Conservation (phyloP, 2,797 vertebrate genomes). For the Austrolebias charrua region DNA sequence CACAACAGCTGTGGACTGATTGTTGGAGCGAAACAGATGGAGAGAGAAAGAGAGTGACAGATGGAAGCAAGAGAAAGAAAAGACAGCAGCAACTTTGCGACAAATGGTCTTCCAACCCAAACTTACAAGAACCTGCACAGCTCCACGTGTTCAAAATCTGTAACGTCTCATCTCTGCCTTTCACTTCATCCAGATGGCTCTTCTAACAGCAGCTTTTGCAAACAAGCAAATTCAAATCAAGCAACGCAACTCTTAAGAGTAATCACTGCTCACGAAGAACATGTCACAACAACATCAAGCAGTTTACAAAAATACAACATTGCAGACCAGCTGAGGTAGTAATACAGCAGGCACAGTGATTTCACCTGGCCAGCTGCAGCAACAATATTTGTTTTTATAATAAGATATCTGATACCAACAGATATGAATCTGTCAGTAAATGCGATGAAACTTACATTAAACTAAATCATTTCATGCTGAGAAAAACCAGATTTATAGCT, state of each 20-base stretch:
- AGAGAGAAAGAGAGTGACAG: conserved; percentile 11
- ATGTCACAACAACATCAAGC: not conserved
- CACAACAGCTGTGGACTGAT: conserved; percentile 14
- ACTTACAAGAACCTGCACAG: conserved; percentile 9
- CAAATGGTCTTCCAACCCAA: conserved; percentile 19
- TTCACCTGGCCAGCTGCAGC: not conserved
- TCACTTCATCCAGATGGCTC: not conserved
- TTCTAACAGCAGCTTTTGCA: not conserved
- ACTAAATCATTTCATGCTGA: too few relatives aligned
- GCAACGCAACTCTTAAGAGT: not conserved
- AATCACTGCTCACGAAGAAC: not conserved
- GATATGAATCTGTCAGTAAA: not conserved
- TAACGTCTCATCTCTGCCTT: not conserved
- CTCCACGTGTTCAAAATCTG: conserved; percentile 13
- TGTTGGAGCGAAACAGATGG: conserved; percentile 25
- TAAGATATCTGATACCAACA: not conserved
- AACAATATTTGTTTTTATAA: not conserved
- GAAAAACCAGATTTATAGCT: too few relatives aligned
- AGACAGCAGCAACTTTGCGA: conserved; percentile 18
- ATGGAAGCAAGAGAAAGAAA: conserved; percentile 17
- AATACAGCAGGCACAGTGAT: not conserved
- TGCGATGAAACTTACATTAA: not conserved
- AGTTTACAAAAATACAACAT: not conserved
- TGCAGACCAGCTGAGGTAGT: not conserved
- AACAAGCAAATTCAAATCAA: conserved; percentile 3